These are phyloP conservation scores for Phoeniculus purpureus DNA, from an alignment of 2,797 vertebrate species.

Conservation along the genomic window DNA sequence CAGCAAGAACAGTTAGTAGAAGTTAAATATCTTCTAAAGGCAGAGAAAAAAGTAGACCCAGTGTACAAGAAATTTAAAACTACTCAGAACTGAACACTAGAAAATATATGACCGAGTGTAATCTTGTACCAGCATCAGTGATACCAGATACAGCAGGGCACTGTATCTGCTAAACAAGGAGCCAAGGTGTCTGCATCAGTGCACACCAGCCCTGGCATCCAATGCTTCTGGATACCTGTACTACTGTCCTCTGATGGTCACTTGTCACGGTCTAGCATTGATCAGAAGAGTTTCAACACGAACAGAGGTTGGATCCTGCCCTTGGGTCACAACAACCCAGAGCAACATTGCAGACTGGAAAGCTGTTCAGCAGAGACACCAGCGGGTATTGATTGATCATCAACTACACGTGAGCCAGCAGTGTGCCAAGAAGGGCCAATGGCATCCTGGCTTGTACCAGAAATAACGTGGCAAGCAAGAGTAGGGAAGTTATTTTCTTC, in stretches of 20 bases:
- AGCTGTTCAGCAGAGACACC: no score
- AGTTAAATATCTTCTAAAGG: neutral
- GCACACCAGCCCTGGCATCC: neutral
- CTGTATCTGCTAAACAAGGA: neutral
- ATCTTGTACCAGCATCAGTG: neutral
- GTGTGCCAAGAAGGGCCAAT: no score
- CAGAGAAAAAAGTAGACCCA: neutral
- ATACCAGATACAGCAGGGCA: no score
- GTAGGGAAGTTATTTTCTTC: no score
- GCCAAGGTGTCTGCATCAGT: neutral
- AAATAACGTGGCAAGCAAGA: no score
- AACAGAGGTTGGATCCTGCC: no score
- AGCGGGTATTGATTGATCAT: no score
- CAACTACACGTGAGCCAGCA: no score
- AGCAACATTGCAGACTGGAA: no score
- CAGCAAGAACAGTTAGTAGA: neutral
- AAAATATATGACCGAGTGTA: neutral
- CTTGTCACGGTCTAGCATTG: neutral
- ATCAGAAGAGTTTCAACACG: neutral
- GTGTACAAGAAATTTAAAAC: constrained; percentile 19
- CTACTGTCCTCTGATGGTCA: neutral
- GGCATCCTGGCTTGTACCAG: no score
- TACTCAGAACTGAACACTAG: neutral
- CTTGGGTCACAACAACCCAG: no score
- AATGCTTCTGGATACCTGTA: neutral